A percentile compares a stretch with the other conserved stretches of the same genome.
phyloP scores from a whole-genome alignment of 1,140 invertebrate species.

The Zaprionus ghesquierei region DNA sequence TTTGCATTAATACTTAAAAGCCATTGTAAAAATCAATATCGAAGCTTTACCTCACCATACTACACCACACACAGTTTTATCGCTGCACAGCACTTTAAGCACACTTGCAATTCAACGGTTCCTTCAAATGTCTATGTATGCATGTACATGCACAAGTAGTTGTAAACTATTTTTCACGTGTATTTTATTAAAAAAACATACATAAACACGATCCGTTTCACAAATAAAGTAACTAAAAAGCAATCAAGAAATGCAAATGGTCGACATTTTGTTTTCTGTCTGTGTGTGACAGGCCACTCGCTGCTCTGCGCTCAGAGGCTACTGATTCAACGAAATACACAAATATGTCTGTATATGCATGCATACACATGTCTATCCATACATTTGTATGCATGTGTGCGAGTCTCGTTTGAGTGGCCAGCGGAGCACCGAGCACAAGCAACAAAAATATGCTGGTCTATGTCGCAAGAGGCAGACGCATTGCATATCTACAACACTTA shows the following conservation, averaged over 20 bases:
- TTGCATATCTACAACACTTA: conserved; percentile 17
- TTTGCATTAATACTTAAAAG: conserved; percentile 10
- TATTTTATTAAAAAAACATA: conserved; percentile 5
- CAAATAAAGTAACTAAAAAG: conserved; percentile 41
- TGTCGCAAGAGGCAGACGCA: neutral
- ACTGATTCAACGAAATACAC: conserved; percentile 63
- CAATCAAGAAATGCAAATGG: conserved; percentile 61
- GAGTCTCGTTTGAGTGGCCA: conserved; percentile 56
- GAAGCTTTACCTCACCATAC: conserved; percentile 37
- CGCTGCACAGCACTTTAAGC: conserved; percentile 11
- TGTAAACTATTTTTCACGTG: neutral
- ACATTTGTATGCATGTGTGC: conserved; percentile 31
- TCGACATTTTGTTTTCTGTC: conserved; percentile 80
- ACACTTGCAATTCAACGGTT: neutral
- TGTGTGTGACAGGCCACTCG: conserved; percentile 46
- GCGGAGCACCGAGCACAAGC: conserved; percentile 46
- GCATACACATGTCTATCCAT: neutral
- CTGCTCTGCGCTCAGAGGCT: conserved; percentile 41
- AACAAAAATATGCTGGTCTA: conserved; percentile 3
- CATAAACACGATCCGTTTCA: conserved; percentile 9
- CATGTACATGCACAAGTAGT: neutral
- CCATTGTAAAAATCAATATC: conserved; percentile 74
- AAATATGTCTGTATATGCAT: conserved; percentile 30
- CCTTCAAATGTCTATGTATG: neutral
- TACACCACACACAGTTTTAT: conserved; percentile 7